Conservation (phyloP, 2,888 invertebrate species). For the Synergus japonicus region DNA sequence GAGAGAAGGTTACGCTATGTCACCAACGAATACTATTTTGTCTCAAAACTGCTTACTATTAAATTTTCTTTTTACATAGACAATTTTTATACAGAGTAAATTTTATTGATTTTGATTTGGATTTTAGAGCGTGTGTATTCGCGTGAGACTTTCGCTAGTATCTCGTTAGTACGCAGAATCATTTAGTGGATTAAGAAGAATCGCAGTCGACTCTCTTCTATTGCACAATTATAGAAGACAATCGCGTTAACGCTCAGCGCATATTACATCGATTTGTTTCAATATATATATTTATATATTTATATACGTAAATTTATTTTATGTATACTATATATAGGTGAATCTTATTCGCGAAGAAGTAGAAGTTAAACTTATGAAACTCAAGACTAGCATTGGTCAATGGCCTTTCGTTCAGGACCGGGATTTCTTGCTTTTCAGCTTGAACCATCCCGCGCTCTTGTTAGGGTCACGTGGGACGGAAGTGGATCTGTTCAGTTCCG, state of each 20-base stretch:
- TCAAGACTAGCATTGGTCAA: conserved; percentile 77
- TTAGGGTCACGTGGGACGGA: conserved; percentile 86
- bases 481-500: conserved; percentile 82
- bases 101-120: background rate
- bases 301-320: conserved; percentile 26
- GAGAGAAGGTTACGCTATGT: conserved; percentile 66
- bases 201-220: conserved; percentile 32
- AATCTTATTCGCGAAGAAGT: conserved; percentile 26
- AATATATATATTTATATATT: conserved; percentile 43
- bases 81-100: conserved; percentile 43
- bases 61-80: conserved; percentile 49
- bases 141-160: conserved; percentile 12
- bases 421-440: conserved; percentile 79
- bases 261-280: conserved; percentile 50
- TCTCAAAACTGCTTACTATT: conserved; percentile 30
- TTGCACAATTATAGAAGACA: conserved; percentile 39
- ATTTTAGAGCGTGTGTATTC: conserved; percentile 28
- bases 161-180: conserved; percentile 35
- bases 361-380: conserved; percentile 68
- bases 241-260: conserved; percentile 45
- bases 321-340: conserved; percentile 29
- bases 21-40: conserved; percentile 37
- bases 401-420: conserved; percentile 73
- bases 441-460: conserved; percentile 87
- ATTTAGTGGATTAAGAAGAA: conserved; percentile 33